A percentile compares a stretch with the other conserved stretches of the same genome.
These are phyloP conservation scores for Coregonus sp. DNA, from an alignment of 2,797 vertebrate genomes.

Conservation along the genomic window DNA sequence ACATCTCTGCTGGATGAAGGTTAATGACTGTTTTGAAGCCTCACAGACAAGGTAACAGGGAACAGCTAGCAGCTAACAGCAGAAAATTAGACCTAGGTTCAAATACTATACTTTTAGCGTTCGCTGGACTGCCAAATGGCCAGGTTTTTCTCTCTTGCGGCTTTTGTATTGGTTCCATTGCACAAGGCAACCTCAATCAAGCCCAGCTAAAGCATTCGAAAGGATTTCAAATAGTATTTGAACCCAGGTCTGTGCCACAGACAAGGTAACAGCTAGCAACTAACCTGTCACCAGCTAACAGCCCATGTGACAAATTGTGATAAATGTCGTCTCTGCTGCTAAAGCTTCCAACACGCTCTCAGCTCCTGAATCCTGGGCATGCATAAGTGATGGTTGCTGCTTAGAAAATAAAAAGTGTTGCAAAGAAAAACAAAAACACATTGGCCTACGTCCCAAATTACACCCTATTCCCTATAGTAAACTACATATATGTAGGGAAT, in stretches of 20 bases:
- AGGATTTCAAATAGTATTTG: background rate
- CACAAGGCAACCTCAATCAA: background rate
- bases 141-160: background rate
- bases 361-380: slow-evolving; percentile 15
- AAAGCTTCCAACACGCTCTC: slow-evolving; percentile 4
- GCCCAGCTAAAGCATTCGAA: background rate
- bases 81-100: slow-evolving; percentile 9
- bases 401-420: slow-evolving; percentile 16
- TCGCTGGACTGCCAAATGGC: background rate
- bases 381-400: slow-evolving; percentile 18
- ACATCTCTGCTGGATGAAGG: slow-evolving; percentile 67
- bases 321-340: slow-evolving; percentile 8
- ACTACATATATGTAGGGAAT: background rate
- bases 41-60: background rate
- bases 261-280: slow-evolving; percentile 15
- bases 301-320: slow-evolving; percentile 24
- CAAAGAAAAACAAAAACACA: slow-evolving; percentile 37
- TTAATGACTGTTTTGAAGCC: slow-evolving; percentile 69
- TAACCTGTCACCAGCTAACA: slow-evolving; percentile 16
- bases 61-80: background rate
- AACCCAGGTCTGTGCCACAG: background rate
- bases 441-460: background rate
- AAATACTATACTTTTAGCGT: background rate
- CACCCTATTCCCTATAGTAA: background rate
- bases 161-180: background rate